These are phyloP conservation scores for Paragorgia papillata DNA, from an alignment of 92 coral and sea anemone species.

Conservation along the genomic window DNA sequence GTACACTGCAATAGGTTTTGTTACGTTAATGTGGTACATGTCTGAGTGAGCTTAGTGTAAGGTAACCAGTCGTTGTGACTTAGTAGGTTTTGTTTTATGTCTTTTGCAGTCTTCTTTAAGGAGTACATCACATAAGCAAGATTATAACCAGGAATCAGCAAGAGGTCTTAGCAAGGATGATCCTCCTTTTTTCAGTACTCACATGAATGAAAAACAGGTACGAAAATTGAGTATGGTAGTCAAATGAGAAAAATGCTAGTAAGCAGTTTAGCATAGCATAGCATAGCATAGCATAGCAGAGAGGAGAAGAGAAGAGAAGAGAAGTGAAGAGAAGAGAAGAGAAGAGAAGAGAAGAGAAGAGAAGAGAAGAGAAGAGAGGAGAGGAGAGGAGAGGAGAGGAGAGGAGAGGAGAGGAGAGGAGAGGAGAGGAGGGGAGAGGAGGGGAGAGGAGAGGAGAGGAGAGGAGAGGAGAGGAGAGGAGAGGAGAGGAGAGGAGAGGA, in stretches of 20 bases:
- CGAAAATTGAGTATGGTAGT: background rate
- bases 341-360: conserved; percentile 11
- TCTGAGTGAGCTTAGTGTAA: too few species aligned
- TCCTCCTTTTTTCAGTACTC: background rate
- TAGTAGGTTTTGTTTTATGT: too few species aligned
- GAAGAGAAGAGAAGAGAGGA: conserved; percentile 18
- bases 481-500: conserved; percentile 29
- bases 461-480: conserved; percentile 32
- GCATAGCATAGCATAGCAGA: too few species aligned
- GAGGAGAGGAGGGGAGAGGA: conserved; percentile 28
- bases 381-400: conserved; percentile 16
- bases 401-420: conserved; percentile 31
- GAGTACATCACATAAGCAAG: background rate
- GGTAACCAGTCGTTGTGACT: too few species aligned
- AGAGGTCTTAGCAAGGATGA: background rate
- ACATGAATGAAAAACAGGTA: background rate
- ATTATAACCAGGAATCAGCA: background rate
- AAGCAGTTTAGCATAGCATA: too few species aligned
- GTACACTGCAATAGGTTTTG: too few species aligned
- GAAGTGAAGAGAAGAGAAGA: conserved; percentile 11
- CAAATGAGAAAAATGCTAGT: too few species aligned
- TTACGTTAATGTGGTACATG: too few species aligned
- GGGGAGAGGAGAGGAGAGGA: conserved; percentile 30
- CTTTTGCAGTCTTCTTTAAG: background rate
- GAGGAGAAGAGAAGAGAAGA: conserved; percentile 7